A percentile compares a stretch with the other conserved stretches of the same genome.
These are phyloP conservation scores for Nomada goodeniana DNA, from an alignment of 2,888 invertebrate genomes.

Conservation along the genomic window DNA sequence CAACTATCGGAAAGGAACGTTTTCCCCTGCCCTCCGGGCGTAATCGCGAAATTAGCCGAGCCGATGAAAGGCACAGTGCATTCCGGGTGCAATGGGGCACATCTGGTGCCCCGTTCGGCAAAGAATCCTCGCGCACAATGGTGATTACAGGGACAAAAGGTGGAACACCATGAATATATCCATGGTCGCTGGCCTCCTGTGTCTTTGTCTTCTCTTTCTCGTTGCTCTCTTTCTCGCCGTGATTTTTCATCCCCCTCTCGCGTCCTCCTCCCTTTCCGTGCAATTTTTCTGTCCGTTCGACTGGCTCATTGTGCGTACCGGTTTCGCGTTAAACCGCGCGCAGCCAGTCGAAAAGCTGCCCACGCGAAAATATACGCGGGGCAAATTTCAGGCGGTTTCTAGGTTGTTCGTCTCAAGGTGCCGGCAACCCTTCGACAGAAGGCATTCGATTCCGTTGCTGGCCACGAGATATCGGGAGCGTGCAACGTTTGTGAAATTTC, in stretches of 20 bases:
- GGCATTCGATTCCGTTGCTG: background rate
- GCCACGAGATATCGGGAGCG: background rate
- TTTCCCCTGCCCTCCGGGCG: background rate
- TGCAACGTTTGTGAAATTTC: conserved; percentile 18
- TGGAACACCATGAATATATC: conserved; percentile 72
- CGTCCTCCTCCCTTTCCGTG: background rate
- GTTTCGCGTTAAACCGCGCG: conserved; percentile 23
- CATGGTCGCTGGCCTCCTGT: conserved; percentile 29
- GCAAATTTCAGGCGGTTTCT: conserved; percentile 43
- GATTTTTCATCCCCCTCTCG: conserved; percentile 16
- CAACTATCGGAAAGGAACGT: conserved; percentile 25
- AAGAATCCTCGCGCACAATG: conserved; percentile 70
- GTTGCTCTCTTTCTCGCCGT: conserved; percentile 8
- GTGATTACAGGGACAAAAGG: conserved; percentile 76
- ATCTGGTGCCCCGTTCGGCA: conserved; percentile 70
- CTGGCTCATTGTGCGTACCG: conserved; percentile 51
- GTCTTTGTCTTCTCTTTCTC: conserved; percentile 56
- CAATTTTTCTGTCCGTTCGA: conserved; percentile 47
- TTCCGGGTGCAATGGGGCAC: conserved; percentile 58
- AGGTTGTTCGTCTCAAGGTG: background rate
- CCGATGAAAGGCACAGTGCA: conserved; percentile 37
- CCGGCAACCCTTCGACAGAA: background rate
- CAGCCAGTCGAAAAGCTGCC: conserved; percentile 54
- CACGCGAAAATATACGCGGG: conserved; percentile 20
- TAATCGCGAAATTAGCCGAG: conserved; percentile 40